Evolutionary conservation across 2,797 vertebrate genomes (phyloP).

Genomic region (Galagoides demidoff): DNA sequence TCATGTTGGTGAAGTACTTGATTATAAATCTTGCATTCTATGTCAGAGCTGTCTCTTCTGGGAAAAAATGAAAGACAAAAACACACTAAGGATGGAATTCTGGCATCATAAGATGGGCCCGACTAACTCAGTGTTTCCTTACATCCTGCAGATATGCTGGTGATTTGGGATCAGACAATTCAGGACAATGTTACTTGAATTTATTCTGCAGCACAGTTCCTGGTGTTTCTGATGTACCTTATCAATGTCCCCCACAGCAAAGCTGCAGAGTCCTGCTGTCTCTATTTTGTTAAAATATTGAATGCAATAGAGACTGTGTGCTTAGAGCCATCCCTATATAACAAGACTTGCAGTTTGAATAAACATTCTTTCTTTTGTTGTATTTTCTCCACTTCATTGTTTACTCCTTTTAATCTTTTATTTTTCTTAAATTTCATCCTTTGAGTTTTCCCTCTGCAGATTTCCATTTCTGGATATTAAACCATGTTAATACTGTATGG

Average conservation of each 20-base stretch:
- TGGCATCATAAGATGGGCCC: not conserved
- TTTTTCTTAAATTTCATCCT: not conserved
- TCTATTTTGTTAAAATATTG: not conserved
- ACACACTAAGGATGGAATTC: not conserved
- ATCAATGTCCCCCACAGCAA: not conserved
- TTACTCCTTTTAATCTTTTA: not conserved
- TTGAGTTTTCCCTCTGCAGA: not conserved
- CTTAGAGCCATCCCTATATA: not conserved
- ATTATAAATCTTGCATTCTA: not conserved
- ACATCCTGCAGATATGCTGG: not conserved
- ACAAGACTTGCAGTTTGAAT: not conserved
- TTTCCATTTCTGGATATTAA: constrained; percentile 32
- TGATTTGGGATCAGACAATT: not conserved
- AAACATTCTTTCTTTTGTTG: not conserved
- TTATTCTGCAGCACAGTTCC: not conserved
- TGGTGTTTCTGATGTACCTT: not conserved
- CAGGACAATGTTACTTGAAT: not conserved
- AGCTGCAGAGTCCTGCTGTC: not conserved
- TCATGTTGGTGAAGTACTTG: not conserved
- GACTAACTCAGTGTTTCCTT: not conserved
- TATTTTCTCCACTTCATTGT: not conserved
- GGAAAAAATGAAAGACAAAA: not conserved
- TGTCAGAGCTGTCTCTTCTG: not conserved
- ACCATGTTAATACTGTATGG: not conserved
- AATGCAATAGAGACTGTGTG: not conserved